phyloP scores from a whole-genome alignment of 2,797 vertebrate genomes.

The Atherinosoma microstoma region DNA sequence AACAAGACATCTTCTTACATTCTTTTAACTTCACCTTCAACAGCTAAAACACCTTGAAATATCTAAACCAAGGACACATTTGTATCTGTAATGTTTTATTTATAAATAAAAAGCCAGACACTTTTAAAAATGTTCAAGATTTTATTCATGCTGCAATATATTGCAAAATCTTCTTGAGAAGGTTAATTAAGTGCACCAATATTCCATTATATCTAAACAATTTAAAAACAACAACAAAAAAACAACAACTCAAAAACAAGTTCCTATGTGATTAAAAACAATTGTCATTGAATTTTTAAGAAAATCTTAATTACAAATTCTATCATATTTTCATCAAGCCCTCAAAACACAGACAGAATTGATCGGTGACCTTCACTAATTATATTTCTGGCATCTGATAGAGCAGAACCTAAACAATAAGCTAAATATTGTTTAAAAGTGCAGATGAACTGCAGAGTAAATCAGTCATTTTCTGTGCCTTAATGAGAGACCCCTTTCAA shows the following conservation, averaged over 20 bases:
- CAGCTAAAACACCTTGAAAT: not conserved
- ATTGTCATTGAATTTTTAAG: too few relatives aligned
- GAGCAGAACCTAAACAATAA: not conserved
- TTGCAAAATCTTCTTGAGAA: not conserved
- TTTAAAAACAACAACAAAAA: too few relatives aligned
- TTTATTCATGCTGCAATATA: constrained; percentile 19
- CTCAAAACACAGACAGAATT: too few relatives aligned
- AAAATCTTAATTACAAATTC: too few relatives aligned
- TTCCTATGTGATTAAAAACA: too few relatives aligned
- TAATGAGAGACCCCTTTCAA: not conserved
- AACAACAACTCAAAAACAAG: too few relatives aligned
- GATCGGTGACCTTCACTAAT: not conserved
- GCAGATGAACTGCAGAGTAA: not conserved
- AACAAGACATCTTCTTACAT: not conserved
- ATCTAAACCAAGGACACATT: not conserved
- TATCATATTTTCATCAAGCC: too few relatives aligned
- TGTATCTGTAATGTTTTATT: constrained; percentile 12
- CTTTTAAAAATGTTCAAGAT: not conserved
- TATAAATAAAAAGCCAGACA: constrained; percentile 15
- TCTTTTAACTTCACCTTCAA: not conserved
- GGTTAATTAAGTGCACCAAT: not conserved
- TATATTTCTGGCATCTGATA: not conserved
- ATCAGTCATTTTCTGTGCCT: not conserved
- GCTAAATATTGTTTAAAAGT: not conserved
- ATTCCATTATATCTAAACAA: not conserved